Evolutionary conservation across 2,888 invertebrate species (phyloP), one percentile per base, ranked within the genome.

Genomic region (Microplitis deprimator): DNA sequence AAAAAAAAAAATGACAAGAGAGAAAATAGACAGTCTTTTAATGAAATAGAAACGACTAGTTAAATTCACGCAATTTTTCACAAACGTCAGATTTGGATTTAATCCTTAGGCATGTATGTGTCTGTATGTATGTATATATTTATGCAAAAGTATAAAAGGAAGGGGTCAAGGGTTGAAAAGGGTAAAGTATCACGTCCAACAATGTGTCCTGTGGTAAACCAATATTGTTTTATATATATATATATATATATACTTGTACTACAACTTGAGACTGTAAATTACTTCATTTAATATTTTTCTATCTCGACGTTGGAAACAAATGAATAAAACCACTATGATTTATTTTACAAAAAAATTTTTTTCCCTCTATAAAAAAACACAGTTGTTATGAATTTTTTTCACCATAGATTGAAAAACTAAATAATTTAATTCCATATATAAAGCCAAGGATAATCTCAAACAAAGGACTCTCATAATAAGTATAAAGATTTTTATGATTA

Each of bases 91-190:
- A 74, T 74, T 67, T 29, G 16, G 60, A 29, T 64, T 64, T 6
- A 38, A 8, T 13, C 13, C 50, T 8, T 13, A 50, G 29, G 29
- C 13, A 50, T 50, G 13, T 50, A 1, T 50, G 6, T 50, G 13
- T 50, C 38, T 39, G 16, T 72, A 61, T 39, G 16, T 16, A 16
- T 68, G 59, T 68, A 16, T 59, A 38, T 60, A n/a, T 74, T 38
- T 41, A 41, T 64, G 73, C 64, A 13, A 8, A 50, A 50, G 29
- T 64, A 20, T 38, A 41, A 40, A 39, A 59, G 65, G 20, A 13
- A 41, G 29, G 60, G n/a, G 50, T 29, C 67, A 73, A 73, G 73
- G 73, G 73, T 67, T 75, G 40, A 75, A 75, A 40, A 68, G 68
- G 39, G 61, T 40, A 73, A 13, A 61, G 40, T 39, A 17, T 29